Evolutionary conservation across 2,888 invertebrate species (phyloP).

Genomic region (Pecten maximus): DNA sequence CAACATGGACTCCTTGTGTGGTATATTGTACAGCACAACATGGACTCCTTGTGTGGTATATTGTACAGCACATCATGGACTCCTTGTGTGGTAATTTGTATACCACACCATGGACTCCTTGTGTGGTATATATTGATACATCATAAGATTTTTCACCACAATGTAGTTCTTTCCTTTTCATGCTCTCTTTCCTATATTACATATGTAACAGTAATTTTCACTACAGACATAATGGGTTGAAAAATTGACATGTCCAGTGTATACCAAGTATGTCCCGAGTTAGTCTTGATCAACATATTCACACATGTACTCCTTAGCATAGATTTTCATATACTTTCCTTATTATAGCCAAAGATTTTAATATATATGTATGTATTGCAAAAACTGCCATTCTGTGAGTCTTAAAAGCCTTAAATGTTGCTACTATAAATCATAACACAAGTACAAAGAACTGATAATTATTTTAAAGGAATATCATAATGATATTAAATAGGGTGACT

Average conservation of each 20-base stretch:
- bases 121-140: neutral
- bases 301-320: neutral
- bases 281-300: neutral
- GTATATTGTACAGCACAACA: neutral
- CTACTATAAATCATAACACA: no score
- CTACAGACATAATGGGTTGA: neutral
- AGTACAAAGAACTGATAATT: no score
- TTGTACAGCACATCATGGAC: neutral
- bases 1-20: neutral
- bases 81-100: neutral
- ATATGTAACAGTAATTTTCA: neutral
- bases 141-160: neutral
- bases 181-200: neutral
- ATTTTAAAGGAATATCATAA: no score
- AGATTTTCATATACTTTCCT: neutral
- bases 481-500: no score
- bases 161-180: slow-evolving; percentile 10
- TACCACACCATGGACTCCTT: neutral
- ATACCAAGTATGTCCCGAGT: neutral
- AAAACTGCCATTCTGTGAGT: neutral
- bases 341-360: neutral
- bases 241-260: neutral
- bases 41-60: neutral
- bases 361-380: neutral
- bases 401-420: neutral